Percentiles rank a stretch among this genome's conserved stretches.
Conservation (phyloP, 2,113 vertebrate species). For the Neolamprologus kungweensis region DNA sequence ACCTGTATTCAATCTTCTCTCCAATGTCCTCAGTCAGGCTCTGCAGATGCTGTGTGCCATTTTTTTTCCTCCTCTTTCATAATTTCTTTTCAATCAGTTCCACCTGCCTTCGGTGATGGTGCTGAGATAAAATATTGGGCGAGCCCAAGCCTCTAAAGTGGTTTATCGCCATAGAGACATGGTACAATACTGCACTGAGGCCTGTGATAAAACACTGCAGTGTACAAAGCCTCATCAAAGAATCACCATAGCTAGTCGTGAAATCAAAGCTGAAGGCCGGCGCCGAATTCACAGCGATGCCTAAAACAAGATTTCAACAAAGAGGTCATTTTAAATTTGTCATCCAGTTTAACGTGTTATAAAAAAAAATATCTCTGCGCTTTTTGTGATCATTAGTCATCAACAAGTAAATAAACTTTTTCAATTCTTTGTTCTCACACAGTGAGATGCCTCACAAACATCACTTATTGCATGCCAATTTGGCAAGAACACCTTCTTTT, state of each 20-base stretch:
- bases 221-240: neutral
- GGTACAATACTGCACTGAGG: constrained; percentile 6
- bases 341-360: neutral
- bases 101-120: constrained; percentile 55
- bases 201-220: neutral
- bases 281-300: neutral
- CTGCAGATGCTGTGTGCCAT: constrained; percentile 45
- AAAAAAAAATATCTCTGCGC: neutral
- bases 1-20: constrained; percentile 54
- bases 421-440: neutral
- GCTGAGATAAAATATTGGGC: constrained; percentile 48
- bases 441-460: neutral
- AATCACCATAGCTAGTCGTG: neutral
- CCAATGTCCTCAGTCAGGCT: constrained; percentile 37
- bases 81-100: constrained; percentile 71
- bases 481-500: neutral
- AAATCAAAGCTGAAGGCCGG: neutral
- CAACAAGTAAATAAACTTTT: neutral
- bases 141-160: constrained; percentile 22
- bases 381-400: neutral
- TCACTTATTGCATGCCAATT: neutral
- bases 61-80: constrained; percentile 42
- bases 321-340: neutral
- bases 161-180: constrained; percentile 49
- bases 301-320: neutral